These are phyloP conservation scores for Phylloscopus collybita DNA, from an alignment of 2,797 vertebrate genomes.

Conservation along the genomic window DNA sequence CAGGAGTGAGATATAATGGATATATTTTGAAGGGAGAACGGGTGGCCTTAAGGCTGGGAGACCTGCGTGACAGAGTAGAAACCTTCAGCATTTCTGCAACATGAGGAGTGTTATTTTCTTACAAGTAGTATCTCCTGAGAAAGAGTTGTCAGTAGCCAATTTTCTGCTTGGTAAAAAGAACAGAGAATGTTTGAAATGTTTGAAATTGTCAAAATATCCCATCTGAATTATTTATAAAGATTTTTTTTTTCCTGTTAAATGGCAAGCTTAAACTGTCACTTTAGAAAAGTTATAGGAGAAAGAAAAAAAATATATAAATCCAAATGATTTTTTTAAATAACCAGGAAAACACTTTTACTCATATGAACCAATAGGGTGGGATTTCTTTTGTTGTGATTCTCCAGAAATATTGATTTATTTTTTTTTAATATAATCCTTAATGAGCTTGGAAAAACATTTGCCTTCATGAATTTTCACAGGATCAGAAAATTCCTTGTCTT, in stretches of 20 bases:
- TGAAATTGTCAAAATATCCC: constrained; percentile 35
- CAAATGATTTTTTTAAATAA: background rate
- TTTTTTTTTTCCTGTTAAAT: background rate
- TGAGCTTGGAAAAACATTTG: background rate
- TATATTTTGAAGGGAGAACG: rapidly evolving
- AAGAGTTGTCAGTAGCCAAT: constrained; percentile 2
- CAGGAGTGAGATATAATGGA: background rate
- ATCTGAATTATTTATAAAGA: constrained; percentile 44
- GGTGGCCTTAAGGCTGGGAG: background rate
- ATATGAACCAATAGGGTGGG: background rate
- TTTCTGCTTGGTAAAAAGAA: constrained; percentile 21
- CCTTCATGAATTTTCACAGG: background rate
- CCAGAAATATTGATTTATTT: background rate
- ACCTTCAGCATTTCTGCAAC: background rate
- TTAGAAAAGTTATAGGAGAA: background rate
- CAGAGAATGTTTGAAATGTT: background rate
- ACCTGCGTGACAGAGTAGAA: background rate
- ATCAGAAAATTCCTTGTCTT: constrained; percentile 27
- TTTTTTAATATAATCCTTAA: background rate
- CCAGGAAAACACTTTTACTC: background rate
- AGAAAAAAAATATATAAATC: background rate
- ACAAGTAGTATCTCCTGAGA: background rate
- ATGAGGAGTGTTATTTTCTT: background rate
- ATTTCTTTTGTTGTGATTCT: background rate
- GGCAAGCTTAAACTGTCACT: background rate